Evolutionary conservation across 2,888 invertebrate genomes (phyloP).

Genomic region (Molorchus minor): DNA sequence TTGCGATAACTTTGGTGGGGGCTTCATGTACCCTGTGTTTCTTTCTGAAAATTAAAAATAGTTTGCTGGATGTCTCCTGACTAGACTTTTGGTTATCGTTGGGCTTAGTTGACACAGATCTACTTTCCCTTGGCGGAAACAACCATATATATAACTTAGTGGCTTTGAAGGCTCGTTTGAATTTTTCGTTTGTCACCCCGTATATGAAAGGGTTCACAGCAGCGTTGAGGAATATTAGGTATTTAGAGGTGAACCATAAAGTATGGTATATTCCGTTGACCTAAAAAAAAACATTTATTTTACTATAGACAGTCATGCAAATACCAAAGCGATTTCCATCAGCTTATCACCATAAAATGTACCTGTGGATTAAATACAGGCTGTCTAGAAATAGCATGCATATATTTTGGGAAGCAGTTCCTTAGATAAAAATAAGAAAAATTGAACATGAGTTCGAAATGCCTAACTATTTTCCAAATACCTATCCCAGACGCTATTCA

Average conservation of each 20-base stretch:
- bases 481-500: no score
- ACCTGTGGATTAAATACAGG: no score
- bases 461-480: no score
- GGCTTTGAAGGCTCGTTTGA: conserved; percentile 72
- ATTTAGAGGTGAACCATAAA: conserved; percentile 76
- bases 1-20: conserved; percentile 24
- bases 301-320: not conserved
- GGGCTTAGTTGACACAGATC: conserved; percentile 23
- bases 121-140: conserved; percentile 39
- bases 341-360: no score
- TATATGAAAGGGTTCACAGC: conserved; percentile 82
- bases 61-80: conserved; percentile 33
- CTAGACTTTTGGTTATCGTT: conserved; percentile 27
- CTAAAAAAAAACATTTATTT: conserved; percentile 56
- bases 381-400: no score
- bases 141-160: conserved; percentile 65
- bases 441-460: no score
- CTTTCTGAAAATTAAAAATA: conserved; percentile 45
- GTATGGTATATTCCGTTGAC: conserved; percentile 67
- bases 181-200: conserved; percentile 76
- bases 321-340: no score
- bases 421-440: no score
- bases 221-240: conserved; percentile 75
- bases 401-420: no score
- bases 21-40: conserved; percentile 29